Percentiles rank a stretch among this genome's conserved stretches.
phyloP scores from a whole-genome alignment of 1,140 invertebrate species.

The Papilio polyxenes region DNA sequence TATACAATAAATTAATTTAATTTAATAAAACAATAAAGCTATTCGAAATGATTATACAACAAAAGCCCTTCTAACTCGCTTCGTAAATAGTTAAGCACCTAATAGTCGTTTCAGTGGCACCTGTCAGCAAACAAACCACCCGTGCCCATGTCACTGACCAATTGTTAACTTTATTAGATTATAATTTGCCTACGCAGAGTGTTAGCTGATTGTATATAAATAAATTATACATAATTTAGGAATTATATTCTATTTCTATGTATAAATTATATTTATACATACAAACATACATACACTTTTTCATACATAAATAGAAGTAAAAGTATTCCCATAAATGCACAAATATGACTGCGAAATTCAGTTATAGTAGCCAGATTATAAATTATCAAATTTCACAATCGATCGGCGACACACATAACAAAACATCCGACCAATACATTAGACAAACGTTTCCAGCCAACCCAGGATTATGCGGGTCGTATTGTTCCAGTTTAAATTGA shows the following conservation, averaged over 20 bases:
- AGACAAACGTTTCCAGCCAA: constrained; percentile 10
- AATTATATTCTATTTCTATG: no score
- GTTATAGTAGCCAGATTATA: background rate
- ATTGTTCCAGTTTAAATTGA: constrained; percentile 24
- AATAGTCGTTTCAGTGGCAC: constrained; percentile 4
- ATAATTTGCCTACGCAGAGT: background rate
- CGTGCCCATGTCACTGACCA: background rate
- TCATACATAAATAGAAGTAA: no score
- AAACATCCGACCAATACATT: constrained; percentile 17
- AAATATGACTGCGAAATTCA: no score
- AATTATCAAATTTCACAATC: background rate
- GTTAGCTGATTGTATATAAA: no score
- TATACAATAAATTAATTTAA: background rate
- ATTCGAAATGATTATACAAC: constrained; percentile 12
- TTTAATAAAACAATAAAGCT: background rate
- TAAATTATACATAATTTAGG: no score
- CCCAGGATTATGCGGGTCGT: constrained; percentile 17
- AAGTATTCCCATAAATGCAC: no score
- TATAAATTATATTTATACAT: no score
- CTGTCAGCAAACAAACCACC: constrained; percentile 10
- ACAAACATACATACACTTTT: no score
- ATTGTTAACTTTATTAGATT: background rate
- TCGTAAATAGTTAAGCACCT: constrained; percentile 18
- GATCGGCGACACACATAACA: background rate
- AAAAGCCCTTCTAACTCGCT: background rate